Evolutionary conservation across 2,888 invertebrate genomes (phyloP).

Genomic region (Pocota personata): DNA sequence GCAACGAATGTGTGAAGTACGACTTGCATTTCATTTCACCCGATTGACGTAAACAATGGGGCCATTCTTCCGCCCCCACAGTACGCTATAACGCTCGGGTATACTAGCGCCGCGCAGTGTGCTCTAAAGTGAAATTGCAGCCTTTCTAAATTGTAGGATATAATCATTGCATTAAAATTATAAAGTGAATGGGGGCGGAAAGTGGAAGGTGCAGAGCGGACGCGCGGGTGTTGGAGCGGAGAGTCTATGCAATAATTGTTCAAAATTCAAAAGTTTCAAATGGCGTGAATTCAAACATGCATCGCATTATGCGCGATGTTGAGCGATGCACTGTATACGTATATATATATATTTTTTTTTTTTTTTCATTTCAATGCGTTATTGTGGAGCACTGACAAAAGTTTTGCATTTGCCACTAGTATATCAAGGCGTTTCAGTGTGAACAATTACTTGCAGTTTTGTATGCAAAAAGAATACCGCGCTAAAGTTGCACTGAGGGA

Average conservation of each 20-base stretch:
- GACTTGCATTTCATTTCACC: conserved; percentile 73
- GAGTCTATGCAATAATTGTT: conserved; percentile 38
- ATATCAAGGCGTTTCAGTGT: conserved; percentile 40
- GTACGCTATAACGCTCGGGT: background rate
- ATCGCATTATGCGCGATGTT: conserved; percentile 32
- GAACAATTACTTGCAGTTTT: conserved; percentile 54
- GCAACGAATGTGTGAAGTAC: conserved; percentile 67
- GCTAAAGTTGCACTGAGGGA: background rate
- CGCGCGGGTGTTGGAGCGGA: background rate
- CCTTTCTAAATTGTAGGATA: conserved; percentile 71
- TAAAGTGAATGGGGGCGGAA: conserved; percentile 49
- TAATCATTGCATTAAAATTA: conserved; percentile 72
- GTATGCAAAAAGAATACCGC: background rate
- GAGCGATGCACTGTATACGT: conserved; percentile 29
- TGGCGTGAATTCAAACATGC: conserved; percentile 57
- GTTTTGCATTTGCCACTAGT: conserved; percentile 64
- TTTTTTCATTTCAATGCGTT: conserved; percentile 33
- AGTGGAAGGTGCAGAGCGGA: background rate
- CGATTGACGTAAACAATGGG: conserved; percentile 67
- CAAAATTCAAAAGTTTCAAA: conserved; percentile 54
- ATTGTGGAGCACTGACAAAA: conserved; percentile 47
- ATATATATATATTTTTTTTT: background rate
- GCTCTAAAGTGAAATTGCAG: conserved; percentile 63
- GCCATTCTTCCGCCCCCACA: conserved; percentile 39
- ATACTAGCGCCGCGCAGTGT: background rate